A percentile compares a stretch with the other conserved stretches of the same genome.
Conservation (phyloP, 1,140 invertebrate species). For the Temnothorax nylanderi region DNA sequence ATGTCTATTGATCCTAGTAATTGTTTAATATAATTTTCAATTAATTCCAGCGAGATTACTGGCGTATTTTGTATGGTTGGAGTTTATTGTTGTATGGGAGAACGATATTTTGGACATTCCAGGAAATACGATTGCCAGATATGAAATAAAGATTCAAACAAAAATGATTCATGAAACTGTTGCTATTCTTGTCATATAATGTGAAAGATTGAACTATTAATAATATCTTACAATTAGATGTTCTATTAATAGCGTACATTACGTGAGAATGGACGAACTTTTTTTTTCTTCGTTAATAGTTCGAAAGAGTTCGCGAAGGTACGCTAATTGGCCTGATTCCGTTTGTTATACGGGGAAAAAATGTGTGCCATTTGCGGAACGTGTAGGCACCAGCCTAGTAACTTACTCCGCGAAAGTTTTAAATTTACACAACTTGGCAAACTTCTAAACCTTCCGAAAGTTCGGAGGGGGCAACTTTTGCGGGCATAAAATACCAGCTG, state of each 20-base stretch:
- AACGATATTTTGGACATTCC: constrained; percentile 26
- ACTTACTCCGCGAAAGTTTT: constrained; percentile 65
- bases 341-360: constrained; percentile 24
- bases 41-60: constrained; percentile 50
- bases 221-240: background rate
- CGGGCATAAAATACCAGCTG: constrained; percentile 39
- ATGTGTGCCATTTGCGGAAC: constrained; percentile 30
- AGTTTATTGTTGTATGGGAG: constrained; percentile 16
- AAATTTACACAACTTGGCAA: constrained; percentile 69
- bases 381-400: constrained; percentile 38
- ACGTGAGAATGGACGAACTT: background rate
- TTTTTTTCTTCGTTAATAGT: constrained; percentile 18
- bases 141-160: background rate
- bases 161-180: background rate
- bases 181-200: background rate
- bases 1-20: constrained; percentile 54
- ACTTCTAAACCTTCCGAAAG: constrained; percentile 51
- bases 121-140: background rate
- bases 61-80: background rate
- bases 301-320: background rate
- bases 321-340: constrained; percentile 41
- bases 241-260: background rate
- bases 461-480: constrained; percentile 55
- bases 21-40: constrained; percentile 55
- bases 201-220: background rate